Evolutionary conservation across 2,797 vertebrate genomes (phyloP).

Genomic region (Cyclura pinguis): DNA sequence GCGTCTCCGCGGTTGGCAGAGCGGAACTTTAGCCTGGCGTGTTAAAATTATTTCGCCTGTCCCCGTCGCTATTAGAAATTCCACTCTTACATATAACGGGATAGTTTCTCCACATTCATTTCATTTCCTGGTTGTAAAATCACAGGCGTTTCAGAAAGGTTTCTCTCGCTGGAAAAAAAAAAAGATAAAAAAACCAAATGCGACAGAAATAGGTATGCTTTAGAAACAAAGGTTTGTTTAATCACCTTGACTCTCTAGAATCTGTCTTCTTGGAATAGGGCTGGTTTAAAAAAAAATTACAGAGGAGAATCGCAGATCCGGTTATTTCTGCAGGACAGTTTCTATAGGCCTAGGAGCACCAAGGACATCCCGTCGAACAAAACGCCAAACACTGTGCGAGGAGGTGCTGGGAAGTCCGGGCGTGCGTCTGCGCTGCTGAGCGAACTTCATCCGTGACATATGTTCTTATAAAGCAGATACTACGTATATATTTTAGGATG

Average conservation of each 20-base stretch:
- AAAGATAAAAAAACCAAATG: background rate
- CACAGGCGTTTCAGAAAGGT: background rate
- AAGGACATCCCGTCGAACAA: background rate
- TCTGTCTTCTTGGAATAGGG: background rate
- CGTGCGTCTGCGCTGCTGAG: background rate
- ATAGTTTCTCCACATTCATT: background rate
- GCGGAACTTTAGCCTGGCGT: background rate
- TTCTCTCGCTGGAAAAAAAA: background rate
- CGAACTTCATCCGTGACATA: conserved; percentile 43
- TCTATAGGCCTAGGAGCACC: too few species aligned
- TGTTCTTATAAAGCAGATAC: conserved; percentile 54
- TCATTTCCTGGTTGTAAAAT: background rate
- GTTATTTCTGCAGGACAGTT: background rate
- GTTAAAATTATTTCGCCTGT: background rate
- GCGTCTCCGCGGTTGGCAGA: background rate
- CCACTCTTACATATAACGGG: background rate
- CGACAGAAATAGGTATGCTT: background rate
- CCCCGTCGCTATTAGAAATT: background rate
- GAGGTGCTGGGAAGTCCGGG: too few species aligned
- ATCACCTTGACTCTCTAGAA: background rate
- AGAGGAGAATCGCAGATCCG: background rate
- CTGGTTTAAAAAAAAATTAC: background rate
- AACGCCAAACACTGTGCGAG: background rate
- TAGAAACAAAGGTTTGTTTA: background rate
- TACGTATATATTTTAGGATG: conserved; percentile 57